These are phyloP conservation scores for Eueremaeus valkanovi DNA, from an alignment of 2,888 invertebrate species.

Conservation along the genomic window DNA sequence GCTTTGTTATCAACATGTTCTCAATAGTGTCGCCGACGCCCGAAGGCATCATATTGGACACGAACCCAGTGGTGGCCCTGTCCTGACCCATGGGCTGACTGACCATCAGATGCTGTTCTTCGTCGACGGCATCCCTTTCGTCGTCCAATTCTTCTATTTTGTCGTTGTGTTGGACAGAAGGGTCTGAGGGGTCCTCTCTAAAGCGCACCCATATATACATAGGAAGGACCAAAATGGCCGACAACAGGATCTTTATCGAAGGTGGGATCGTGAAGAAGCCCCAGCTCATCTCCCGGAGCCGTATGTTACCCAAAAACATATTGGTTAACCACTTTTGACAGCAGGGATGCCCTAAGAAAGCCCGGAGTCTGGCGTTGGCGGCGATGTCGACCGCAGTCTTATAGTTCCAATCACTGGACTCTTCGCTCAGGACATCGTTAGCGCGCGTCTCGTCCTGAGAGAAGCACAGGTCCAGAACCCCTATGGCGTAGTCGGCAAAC, in stretches of 20 bases:
- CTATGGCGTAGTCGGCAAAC: slow-evolving; percentile 49
- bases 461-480: slow-evolving; percentile 52
- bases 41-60: neutral
- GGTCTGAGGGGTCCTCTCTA: slow-evolving; percentile 44
- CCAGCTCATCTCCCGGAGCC: slow-evolving; percentile 52
- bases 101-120: slow-evolving; percentile 17
- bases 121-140: slow-evolving; percentile 41
- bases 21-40: neutral
- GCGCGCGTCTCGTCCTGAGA: slow-evolving; percentile 50
- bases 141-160: slow-evolving; percentile 42
- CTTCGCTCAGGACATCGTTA: slow-evolving; percentile 51
- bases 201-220: slow-evolving; percentile 52
- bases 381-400: slow-evolving; percentile 53
- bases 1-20: neutral
- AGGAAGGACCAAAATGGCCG: slow-evolving; percentile 53
- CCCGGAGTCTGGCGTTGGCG: slow-evolving; percentile 52
- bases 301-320: slow-evolving; percentile 53
- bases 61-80: neutral
- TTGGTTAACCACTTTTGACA: slow-evolving; percentile 57
- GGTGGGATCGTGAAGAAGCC: slow-evolving; percentile 51
- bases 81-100: neutral
- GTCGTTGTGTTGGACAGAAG: slow-evolving; percentile 15
- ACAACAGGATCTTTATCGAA: slow-evolving; percentile 51
- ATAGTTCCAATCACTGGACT: slow-evolving; percentile 52
- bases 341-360: slow-evolving; percentile 56